A percentile compares a stretch with the other conserved stretches of the same genome.
phyloP scores from a whole-genome alignment of 2,113 vertebrate species.

The Vulpes lagopus region DNA sequence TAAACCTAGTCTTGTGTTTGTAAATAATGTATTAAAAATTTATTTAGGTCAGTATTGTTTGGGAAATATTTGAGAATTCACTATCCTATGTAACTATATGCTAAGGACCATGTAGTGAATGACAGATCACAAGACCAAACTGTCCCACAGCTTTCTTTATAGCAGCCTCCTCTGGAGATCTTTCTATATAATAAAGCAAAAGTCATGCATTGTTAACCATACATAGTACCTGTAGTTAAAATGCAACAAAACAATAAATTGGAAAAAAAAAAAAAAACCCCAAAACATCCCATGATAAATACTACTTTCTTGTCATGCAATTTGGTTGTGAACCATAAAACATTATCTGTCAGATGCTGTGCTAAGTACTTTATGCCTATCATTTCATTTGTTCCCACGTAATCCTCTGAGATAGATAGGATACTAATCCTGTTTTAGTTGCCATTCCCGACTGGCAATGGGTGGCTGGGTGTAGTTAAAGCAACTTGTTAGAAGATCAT shows the following conservation, averaged over 20 bases:
- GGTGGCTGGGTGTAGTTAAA: neutral
- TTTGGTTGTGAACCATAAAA: neutral
- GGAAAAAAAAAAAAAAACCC: neutral
- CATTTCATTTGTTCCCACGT: neutral
- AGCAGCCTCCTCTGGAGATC: neutral
- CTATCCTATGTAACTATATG: neutral
- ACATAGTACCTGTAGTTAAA: neutral
- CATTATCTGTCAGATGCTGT: neutral
- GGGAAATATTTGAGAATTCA: neutral
- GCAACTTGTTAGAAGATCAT: neutral
- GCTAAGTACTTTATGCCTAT: neutral
- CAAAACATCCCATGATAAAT: neutral
- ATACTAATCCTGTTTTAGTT: too few relatives aligned
- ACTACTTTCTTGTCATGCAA: neutral
- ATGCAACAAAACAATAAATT: neutral
- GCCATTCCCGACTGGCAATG: neutral
- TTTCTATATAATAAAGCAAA: neutral
- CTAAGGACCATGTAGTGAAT: neutral
- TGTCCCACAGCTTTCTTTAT: neutral
- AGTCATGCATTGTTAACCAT: neutral
- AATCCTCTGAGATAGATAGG: neutral
- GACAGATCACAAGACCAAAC: neutral
- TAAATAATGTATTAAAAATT: neutral
- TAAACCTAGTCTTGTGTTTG: neutral
- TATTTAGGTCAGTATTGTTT: neutral